Conservation (phyloP, 2,113 vertebrate species). For the Actenoides lindsayi region DNA sequence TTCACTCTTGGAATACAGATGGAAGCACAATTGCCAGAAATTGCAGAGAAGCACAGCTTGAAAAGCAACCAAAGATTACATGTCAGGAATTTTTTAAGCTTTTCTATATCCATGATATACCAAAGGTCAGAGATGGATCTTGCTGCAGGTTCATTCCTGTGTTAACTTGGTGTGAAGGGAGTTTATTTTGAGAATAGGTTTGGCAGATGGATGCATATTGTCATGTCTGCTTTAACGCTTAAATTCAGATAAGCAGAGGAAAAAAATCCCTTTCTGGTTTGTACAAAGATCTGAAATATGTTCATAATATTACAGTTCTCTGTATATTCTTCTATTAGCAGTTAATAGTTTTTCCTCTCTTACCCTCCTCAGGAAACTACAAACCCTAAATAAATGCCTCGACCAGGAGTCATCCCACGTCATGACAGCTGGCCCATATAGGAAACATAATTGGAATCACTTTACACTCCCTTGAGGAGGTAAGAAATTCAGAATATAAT, state of each 20-base stretch:
- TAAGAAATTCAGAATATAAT: slow-evolving; percentile 35
- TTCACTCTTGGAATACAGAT: background rate
- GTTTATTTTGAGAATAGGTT: background rate
- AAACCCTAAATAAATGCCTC: background rate
- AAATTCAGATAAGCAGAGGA: background rate
- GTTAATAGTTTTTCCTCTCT: background rate
- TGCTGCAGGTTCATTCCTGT: background rate
- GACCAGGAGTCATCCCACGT: background rate
- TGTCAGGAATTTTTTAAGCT: background rate
- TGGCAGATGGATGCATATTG: background rate
- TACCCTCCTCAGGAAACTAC: background rate
- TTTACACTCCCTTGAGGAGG: background rate
- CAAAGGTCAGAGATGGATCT: background rate
- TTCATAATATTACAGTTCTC: background rate
- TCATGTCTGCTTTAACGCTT: background rate
- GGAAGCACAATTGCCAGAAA: background rate
- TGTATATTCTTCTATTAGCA: background rate
- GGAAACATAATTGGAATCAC: slow-evolving; percentile 26
- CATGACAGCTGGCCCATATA: background rate
- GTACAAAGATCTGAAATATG: background rate
- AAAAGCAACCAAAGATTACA: background rate
- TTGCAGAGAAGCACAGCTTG: background rate
- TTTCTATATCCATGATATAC: background rate
- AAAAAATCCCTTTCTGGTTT: background rate
- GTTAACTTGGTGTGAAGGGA: background rate